These are phyloP conservation scores for Caenorhabditis macrosperma DNA, from an alignment of 2,888 invertebrate species.

Conservation along the genomic window DNA sequence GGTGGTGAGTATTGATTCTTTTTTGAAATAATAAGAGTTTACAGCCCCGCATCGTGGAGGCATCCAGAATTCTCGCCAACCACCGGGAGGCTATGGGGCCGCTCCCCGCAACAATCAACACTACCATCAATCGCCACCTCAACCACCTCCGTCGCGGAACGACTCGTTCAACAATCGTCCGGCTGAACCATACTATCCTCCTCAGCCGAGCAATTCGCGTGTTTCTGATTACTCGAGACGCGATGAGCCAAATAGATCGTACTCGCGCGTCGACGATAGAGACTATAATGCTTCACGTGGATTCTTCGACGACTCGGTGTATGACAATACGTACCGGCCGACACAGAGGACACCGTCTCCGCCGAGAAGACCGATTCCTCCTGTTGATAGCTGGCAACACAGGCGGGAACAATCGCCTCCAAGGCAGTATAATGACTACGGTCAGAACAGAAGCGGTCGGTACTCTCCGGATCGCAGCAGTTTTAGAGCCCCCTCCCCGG, in stretches of 20 bases:
- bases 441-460: no score
- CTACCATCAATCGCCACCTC: no score
- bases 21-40: not conserved
- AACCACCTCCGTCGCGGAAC: not conserved
- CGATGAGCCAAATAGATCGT: no score
- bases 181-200: not conserved
- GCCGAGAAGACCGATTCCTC: no score
- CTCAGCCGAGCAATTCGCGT: no score
- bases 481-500: no score
- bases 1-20: no score
- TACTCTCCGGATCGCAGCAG: no score
- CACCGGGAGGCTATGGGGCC: not conserved
- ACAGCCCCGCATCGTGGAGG: not conserved
- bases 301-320: not conserved
- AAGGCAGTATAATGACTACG: no score
- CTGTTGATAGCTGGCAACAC: no score
- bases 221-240: no score
- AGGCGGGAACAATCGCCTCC: no score
- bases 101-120: not conserved
- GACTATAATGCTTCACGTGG: not conserved
- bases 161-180: not conserved
- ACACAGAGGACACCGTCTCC: not conserved
- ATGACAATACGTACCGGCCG: not conserved
- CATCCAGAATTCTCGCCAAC: not conserved
- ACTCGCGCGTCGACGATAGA: not conserved